Conservation (phyloP, 2,113 vertebrate genomes). For the Malaclemys terrapin region DNA sequence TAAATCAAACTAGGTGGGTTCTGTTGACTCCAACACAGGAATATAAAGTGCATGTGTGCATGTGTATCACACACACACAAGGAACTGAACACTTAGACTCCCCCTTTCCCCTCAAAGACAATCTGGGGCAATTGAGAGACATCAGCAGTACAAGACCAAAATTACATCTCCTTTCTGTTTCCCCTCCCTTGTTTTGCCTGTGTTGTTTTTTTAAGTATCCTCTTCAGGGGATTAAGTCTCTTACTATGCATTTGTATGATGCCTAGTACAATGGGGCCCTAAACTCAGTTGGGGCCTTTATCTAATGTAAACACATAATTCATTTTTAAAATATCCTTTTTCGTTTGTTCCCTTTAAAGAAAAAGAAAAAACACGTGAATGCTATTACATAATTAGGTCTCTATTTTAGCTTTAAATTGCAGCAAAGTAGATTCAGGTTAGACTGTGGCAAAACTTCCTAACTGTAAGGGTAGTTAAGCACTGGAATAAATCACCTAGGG, state of each 20-base stretch:
- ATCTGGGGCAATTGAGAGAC: background rate
- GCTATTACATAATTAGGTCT: background rate
- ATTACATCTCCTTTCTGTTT: background rate
- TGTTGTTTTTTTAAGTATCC: background rate
- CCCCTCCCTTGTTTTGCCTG: background rate
- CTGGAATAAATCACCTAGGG: background rate
- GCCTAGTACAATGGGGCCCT: constrained; percentile 44
- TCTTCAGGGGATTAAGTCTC: constrained; percentile 9
- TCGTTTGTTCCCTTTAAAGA: background rate
- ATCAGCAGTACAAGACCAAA: background rate
- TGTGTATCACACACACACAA: accelerated
- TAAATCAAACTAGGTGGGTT: background rate
- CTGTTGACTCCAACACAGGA: background rate
- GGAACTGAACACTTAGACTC: background rate
- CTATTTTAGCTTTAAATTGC: background rate
- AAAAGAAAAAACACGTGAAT: background rate
- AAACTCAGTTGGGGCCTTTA: constrained; percentile 5
- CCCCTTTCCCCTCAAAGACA: background rate
- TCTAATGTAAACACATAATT: background rate
- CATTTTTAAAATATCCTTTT: background rate
- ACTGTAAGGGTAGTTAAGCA: background rate
- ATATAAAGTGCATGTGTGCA: background rate
- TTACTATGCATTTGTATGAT: constrained; percentile 14
- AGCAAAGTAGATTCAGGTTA: background rate
- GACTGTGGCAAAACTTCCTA: background rate